A percentile compares a stretch with the other conserved stretches of the same genome.
Evolutionary conservation across 2,888 invertebrate genomes (phyloP).

Genomic region (Dendrolimus pini): DNA sequence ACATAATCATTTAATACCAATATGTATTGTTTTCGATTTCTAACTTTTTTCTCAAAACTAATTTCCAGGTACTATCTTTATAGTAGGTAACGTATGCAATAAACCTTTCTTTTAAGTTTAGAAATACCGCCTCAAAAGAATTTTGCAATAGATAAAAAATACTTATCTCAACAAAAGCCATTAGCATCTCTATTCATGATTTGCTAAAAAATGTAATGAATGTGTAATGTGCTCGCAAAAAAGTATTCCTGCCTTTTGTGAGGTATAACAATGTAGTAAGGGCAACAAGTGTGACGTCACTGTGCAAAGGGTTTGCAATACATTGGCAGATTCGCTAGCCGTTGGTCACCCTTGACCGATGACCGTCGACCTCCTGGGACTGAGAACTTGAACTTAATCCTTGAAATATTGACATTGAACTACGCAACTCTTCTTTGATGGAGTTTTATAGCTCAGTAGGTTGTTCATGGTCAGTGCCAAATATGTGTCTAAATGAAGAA

Average conservation of each 20-base stretch:
- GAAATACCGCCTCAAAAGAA: constrained; percentile 7
- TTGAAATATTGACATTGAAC: constrained; percentile 38
- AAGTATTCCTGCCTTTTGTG: constrained; percentile 18
- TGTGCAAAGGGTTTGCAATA: constrained; percentile 24
- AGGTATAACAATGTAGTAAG: constrained; percentile 17
- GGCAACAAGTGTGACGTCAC: constrained; percentile 37
- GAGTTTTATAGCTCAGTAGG: too few relatives aligned
- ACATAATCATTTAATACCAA: too few relatives aligned
- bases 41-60: too few relatives aligned
- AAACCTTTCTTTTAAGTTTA: constrained; percentile 11
- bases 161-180: constrained; percentile 24
- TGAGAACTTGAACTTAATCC: constrained; percentile 58
- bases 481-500: too few relatives aligned
- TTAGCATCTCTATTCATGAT: constrained; percentile 14
- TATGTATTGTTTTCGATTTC: too few relatives aligned
- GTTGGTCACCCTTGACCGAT: constrained; percentile 72
- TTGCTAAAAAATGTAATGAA: constrained; percentile 16
- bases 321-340: constrained; percentile 35
- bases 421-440: constrained; percentile 11
- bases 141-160: not conserved
- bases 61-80: too few relatives aligned
- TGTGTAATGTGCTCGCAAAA: constrained; percentile 2
- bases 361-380: constrained; percentile 66
- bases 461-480: too few relatives aligned
- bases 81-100: not conserved